These are phyloP conservation scores for Oryzias woworae DNA, from an alignment of 2,113 vertebrate genomes.

Conservation along the genomic window DNA sequence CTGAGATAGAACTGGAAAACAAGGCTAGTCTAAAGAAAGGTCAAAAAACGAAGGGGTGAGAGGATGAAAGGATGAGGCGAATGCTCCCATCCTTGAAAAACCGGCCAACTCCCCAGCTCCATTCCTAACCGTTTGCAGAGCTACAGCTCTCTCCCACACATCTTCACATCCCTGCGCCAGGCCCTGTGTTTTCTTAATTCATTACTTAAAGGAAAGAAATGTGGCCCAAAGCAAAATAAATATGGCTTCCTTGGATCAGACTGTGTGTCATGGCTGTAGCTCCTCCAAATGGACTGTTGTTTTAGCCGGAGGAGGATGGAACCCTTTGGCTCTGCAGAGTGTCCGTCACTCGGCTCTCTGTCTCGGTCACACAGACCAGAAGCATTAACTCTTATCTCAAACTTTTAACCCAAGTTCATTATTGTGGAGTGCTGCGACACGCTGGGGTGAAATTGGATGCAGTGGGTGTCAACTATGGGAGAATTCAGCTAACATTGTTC, in stretches of 20 bases:
- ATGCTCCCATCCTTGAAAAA: slow-evolving; percentile 54
- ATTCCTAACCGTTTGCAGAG: slow-evolving; percentile 77
- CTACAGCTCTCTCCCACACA: slow-evolving; percentile 88
- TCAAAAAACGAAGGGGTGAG: slow-evolving; percentile 44
- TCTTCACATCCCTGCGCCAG: slow-evolving; percentile 75
- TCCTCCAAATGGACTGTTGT: slow-evolving; percentile 67
- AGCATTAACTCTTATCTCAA: slow-evolving; percentile 48
- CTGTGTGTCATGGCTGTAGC: slow-evolving; percentile 69
- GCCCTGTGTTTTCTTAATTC: slow-evolving; percentile 80
- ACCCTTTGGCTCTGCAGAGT: slow-evolving; percentile 68
- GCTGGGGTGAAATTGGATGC: slow-evolving; percentile 34
- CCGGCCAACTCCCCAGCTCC: slow-evolving; percentile 63
- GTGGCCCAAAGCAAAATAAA: slow-evolving; percentile 77
- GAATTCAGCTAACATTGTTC: slow-evolving; percentile 9
- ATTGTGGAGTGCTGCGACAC: slow-evolving; percentile 42
- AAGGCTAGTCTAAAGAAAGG: slow-evolving; percentile 34
- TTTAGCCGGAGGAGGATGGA: slow-evolving; percentile 73
- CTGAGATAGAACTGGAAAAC: slow-evolving; percentile 36
- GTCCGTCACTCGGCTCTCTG: slow-evolving; percentile 68
- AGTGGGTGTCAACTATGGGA: slow-evolving; percentile 19
- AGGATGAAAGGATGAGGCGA: slow-evolving; percentile 46
- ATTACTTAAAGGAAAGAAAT: slow-evolving; percentile 77
- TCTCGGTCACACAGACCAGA: slow-evolving; percentile 58
- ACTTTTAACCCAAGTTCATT: slow-evolving; percentile 53
- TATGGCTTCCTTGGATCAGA: slow-evolving; percentile 64